Evolutionary conservation across 2,113 vertebrate genomes (phyloP).

Genomic region (Miniopterus natalensis): DNA sequence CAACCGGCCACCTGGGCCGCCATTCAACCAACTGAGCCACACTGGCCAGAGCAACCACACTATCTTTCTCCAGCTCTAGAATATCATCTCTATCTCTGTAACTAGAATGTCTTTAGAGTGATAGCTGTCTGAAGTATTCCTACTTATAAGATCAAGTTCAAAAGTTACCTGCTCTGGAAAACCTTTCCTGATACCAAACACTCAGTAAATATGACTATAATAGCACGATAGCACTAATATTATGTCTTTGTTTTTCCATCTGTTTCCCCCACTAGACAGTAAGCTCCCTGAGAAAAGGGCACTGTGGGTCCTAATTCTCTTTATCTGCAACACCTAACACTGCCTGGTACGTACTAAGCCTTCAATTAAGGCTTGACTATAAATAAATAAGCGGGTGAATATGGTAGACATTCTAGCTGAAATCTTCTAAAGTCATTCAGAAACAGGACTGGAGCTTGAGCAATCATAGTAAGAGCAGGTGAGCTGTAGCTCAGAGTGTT

Average conservation of each 20-base stretch:
- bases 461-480: conserved; percentile 2
- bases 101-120: background rate
- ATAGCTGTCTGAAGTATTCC: background rate
- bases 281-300: conserved; percentile 4
- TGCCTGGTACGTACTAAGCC: background rate
- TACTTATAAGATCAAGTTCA: conserved; percentile 48
- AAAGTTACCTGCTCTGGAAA: conserved; percentile 2
- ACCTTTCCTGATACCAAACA: background rate
- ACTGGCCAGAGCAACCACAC: no score
- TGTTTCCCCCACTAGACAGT: background rate
- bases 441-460: conserved; percentile 52
- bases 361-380: background rate
- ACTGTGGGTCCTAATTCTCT: background rate
- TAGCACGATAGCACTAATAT: background rate
- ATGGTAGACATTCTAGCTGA: conserved; percentile 1
- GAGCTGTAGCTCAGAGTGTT: background rate
- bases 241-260: background rate
- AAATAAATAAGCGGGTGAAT: background rate
- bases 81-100: background rate
- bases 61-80: background rate
- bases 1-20: no score
- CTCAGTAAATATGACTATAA: background rate
- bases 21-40: no score
- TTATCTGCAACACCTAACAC: background rate
- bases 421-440: conserved; percentile 44